phyloP scores from a whole-genome alignment of 2,888 invertebrate genomes.

The Marasmarcha lunaedactyla region DNA sequence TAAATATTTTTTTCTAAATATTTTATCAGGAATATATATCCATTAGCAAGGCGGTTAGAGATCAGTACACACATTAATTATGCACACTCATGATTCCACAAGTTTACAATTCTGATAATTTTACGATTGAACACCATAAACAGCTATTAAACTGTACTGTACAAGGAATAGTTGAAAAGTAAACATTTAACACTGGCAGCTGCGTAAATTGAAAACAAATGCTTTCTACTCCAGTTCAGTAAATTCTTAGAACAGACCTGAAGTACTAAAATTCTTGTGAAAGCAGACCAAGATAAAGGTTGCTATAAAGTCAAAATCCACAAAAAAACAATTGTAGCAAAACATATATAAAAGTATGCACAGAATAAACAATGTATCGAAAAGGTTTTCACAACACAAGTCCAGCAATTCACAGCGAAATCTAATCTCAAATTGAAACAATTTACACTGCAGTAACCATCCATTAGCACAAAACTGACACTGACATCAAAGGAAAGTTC shows the following conservation, averaged over 20 bases:
- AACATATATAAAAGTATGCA: slow-evolving; percentile 10
- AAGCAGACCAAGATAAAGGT: slow-evolving; percentile 18
- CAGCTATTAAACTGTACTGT: slow-evolving; percentile 26
- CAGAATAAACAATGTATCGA: neutral
- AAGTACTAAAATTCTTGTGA: slow-evolving; percentile 23
- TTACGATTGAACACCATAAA: slow-evolving; percentile 39
- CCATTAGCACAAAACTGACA: no score
- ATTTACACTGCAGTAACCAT: no score
- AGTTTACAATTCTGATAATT: slow-evolving; percentile 29
- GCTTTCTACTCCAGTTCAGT: slow-evolving; percentile 18
- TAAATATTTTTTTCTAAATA: no score
- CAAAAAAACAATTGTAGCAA: slow-evolving; percentile 19
- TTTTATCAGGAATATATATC: slow-evolving; percentile 20
- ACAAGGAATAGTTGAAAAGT: slow-evolving; percentile 26
- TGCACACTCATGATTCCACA: slow-evolving; percentile 51
- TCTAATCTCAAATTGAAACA: no score
- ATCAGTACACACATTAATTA: slow-evolving; percentile 34
- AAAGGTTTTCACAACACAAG: no score
- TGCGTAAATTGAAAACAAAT: slow-evolving; percentile 28
- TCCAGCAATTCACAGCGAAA: no score
- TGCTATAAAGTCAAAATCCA: slow-evolving; percentile 12
- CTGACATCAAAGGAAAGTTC: no score
- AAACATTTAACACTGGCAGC: slow-evolving; percentile 31
- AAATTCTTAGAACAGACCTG: slow-evolving; percentile 21
- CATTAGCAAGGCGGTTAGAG: slow-evolving; percentile 20